Evolutionary conservation across 2,113 vertebrate genomes (phyloP), one percentile per base, ranked within the genome.

Genomic region (Turdus rufiventris): DNA sequence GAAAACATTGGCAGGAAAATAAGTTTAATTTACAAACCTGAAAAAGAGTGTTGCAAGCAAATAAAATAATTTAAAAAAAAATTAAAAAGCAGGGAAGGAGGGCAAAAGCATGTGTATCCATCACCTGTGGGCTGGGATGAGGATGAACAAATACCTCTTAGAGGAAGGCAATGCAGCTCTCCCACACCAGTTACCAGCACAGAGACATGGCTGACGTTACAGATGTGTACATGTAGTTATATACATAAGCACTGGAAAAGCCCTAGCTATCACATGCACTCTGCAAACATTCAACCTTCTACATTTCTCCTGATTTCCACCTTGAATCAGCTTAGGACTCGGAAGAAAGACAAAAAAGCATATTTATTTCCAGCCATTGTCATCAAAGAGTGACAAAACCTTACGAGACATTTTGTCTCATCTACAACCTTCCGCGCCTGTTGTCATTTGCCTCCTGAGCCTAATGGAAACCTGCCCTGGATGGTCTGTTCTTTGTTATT

Each of bases 1-100:
- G 72, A 93, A 96, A 95, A 94, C 82, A 88, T 94, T 96, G 95
- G 95, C 94, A 95, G 53, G 57, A 82, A 94, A 85, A 93, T 56
- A 88, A 90, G 62, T 85, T 90, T 26, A 50, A 84, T 93, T 91
- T 96, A 82, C 88, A 94, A 95, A 91, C 70, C 87, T 68, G 68
- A 90, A 88, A 86, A 94, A 19, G 47, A 77, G 21, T 80, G 87
- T 40, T 40, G 11, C 43, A 71, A 94, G 36, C 15, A 3, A 48
- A 48, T 23, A 47, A 43, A 43, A 43, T 20, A 45, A 45, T 40
- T 14, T 13, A 34, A 14, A 8, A 1, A 28, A 50, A 26, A 23
- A 4, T 40, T 40, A 12, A 15, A 31, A 12, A 3, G 0, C 0
- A 6, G 4, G 0, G 8, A 5, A 13, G 8, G 19, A 4, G 2